Base-by-base conservation (phyloP, 2,113 vertebrate species). In the Gallinago paraguaiae region DNA sequence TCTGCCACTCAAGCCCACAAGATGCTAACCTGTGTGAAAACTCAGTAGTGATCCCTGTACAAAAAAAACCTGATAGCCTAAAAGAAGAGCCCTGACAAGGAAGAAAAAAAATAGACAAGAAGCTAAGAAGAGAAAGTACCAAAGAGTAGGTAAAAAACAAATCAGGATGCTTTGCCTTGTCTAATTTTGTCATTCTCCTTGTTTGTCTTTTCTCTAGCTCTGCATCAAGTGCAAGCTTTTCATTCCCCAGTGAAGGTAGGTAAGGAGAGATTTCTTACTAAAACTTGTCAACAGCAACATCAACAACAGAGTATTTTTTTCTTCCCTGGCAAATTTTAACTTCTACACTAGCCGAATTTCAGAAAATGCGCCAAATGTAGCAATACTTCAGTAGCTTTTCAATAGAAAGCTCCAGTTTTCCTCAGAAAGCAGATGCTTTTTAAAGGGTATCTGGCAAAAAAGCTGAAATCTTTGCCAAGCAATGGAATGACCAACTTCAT, bases 171-270 rank as follows among this genome's bases (percentile, higher is more conserved):
- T 95, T 92, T 90, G 72, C 79, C 48, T 78, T 84, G 69, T 88
- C 82, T 95, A 67, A 90, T 93, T 92, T 84, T 90, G 60, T 88
- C 80, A 84, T 81, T 87, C 53, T 82, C 9, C 57, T 91, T 84
- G 35, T 83, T 88, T 86, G 35, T 90, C 67, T 93, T 91, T 77
- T 82, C 43, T 85, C 24, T 82, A 63, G n/a, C 19, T 78, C 46
- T 70, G 15, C 53, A 59, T 86, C 60, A 86, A 91, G 25, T 60
- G 30, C 39, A 91, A 75, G 51, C 6, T 92, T 88, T 90, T 88
- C n/a, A 59, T 88, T 94, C 63, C 75, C 39, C 45, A 50, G 28
- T 63, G 63, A 75, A 88, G 24, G 56, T 12, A 83, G 43, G 35
- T 37, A 67, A 71, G 33, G 39, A 95, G 35, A 90, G 18, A 46